phyloP scores from a whole-genome alignment of 2,113 vertebrate species.

The Lepidothrix coronata region DNA sequence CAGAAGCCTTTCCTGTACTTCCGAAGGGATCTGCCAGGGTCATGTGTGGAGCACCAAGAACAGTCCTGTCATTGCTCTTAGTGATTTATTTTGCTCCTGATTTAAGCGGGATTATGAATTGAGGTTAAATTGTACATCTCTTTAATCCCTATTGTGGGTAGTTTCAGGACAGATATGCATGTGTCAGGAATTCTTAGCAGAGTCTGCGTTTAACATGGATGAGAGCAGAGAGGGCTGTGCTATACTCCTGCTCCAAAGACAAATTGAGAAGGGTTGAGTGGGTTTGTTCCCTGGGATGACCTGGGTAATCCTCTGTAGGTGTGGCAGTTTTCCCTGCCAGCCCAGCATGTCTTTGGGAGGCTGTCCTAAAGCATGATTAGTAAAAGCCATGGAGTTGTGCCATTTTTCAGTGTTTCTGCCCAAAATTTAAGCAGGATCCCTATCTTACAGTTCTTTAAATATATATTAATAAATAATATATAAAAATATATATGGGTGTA shows the following conservation, averaged over 20 bases:
- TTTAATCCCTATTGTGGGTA: conserved; percentile 48
- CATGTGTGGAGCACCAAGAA: neutral
- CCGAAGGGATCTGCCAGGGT: neutral
- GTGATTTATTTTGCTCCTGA: conserved; percentile 52
- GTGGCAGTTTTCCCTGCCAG: neutral
- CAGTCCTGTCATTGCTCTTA: conserved; percentile 9
- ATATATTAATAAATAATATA: neutral
- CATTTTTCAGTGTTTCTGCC: neutral
- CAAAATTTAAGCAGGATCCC: neutral
- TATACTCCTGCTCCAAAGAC: neutral
- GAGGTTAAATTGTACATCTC: conserved; percentile 63
- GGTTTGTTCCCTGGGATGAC: neutral
- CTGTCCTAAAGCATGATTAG: neutral
- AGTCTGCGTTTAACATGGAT: neutral
- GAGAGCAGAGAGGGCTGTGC: neutral
- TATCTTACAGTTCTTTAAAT: neutral
- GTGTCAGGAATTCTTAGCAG: conserved; percentile 19
- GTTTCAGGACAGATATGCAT: conserved; percentile 31
- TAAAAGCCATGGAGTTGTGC: neutral
- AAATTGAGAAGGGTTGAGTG: neutral
- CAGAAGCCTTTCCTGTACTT: neutral
- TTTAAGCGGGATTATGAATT: conserved; percentile 66
- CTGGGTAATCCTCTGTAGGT: neutral
- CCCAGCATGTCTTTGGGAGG: neutral
- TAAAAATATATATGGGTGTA: neutral